Base-by-base conservation (phyloP, 2,797 vertebrate genomes). In the Phyllotis vaccarum region DNA sequence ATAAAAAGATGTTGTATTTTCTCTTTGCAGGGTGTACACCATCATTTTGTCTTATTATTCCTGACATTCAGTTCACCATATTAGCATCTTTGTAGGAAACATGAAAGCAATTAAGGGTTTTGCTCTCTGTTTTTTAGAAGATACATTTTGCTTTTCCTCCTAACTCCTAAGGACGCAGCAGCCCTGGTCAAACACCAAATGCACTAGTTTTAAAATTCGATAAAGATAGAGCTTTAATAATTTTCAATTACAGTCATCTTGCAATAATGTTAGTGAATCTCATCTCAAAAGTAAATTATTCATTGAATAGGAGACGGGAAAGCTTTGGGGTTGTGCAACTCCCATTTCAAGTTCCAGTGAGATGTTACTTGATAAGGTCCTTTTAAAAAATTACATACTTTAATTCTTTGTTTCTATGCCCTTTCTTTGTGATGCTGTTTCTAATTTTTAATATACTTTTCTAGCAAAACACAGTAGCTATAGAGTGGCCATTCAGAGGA, bases 181-280 rank as follows among this genome's bases (percentile, higher is more conserved):
- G 98, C 98, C 97, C 97, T 98, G 98, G 98, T 98, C 98, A 98
- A 97, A 89, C 97, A 98, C 93, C 97, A 97, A 97, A 98, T 94
- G 97, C 97, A 97, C 72, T 74, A 94, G 96, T 97, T 98, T 97
- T 94, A 97, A 98, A 98, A 98, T 97, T 97, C 97, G 98, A 97
- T 98, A 97, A 98, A 98, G 98, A 98, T 98, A 97, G 95, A 98
- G 97, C 98, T 98, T 98, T 98, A 96, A 98, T 98, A 98, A 98
- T 98, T 98, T 98, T 98, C 98, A 98, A 98, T 98, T 98, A 98
- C 95, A 98, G 97, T 98, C 98, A 97, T 98, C 98, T 97, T 98
- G 97, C 97, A 98, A 98, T 98, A 98, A 98, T 98, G 98, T 98
- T 98, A 98, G 98, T 86, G 92, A 98, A 98, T 98, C 98, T 98